Evolutionary conservation across 1,140 invertebrate genomes (phyloP).

Genomic region (Trichomalopsis sarcophagae): DNA sequence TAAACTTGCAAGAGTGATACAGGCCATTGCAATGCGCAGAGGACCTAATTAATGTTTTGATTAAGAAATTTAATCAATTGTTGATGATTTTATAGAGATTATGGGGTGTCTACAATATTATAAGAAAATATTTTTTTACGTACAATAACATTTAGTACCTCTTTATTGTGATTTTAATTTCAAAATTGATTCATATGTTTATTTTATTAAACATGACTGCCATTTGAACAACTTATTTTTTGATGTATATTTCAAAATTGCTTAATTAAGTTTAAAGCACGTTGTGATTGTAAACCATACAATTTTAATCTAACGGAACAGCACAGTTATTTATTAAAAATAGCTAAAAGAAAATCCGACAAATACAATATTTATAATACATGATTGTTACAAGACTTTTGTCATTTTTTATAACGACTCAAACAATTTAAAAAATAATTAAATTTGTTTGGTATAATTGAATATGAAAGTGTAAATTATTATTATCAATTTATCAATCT

Average conservation of each 20-base stretch:
- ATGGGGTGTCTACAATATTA: constrained; percentile 24
- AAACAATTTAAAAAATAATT: not conserved
- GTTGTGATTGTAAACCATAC: no score
- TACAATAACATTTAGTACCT: constrained; percentile 24
- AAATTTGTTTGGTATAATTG: not conserved
- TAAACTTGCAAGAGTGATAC: constrained; percentile 69
- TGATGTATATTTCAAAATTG: not conserved
- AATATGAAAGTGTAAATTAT: constrained; percentile 15
- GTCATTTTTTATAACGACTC: constrained; percentile 19
- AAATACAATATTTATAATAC: not conserved
- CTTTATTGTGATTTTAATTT: not conserved
- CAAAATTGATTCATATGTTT: not conserved
- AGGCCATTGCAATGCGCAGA: constrained; percentile 68
- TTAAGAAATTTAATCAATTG: constrained; percentile 25
- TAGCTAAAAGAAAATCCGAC: not conserved
- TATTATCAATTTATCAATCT: constrained; percentile 15
- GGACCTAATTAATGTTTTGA: constrained; percentile 65
- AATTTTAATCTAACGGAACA: no score
- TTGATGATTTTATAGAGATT: constrained; percentile 50
- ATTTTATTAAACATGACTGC: constrained; percentile 14
- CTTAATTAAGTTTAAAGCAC: no score
- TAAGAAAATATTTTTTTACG: constrained; percentile 24
- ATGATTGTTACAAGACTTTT: not conserved
- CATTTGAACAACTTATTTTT: not conserved
- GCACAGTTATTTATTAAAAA: no score